Base-by-base conservation (phyloP, 2,888 invertebrate species). In the Ganaspis brasiliensis region DNA sequence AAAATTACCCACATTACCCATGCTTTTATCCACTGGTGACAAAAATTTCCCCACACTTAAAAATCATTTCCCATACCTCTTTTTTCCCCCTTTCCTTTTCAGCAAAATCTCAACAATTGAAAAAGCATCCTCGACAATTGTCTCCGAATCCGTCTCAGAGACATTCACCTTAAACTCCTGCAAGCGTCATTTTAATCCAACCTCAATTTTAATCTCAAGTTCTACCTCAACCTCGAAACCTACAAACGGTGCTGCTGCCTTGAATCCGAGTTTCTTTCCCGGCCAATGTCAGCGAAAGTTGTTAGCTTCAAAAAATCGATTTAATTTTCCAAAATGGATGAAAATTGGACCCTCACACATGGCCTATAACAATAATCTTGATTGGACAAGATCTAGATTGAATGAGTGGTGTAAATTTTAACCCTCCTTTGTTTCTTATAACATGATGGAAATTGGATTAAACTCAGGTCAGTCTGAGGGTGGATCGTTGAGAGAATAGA, bases 261-360 rank as follows among this genome's bases (percentile, higher is more conserved):
- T 67, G 67, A 67, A 67, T 67, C 24, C 45, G 67, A 67, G 40
- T 67, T 67, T 67, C 67, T 67, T 67, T 67, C 67, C 67, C 67
- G 67, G 67, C 67, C 67, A 67, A 67, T 67, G 67, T 67, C 67
- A 67, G 67, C 45, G 67, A 67, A 67, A 67, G 67, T 67, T 12
- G 45, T n/a, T 31, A n/a, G 14, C 24, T 21, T 21, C 45, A 52
- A 56, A 72, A 72, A 72, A 56, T 35, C 31, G 12, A 72, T 56
- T 72, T 19, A 52, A 55, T 72, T 55, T 31, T 21, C 16, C 24
- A 35, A 31, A 55, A 9, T n/a, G 14, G 12, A 19, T 24, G 16
- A 72, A 70, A 70, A 70, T 70, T 70, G 4, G n/a, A n/a, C n/a
- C n/a, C n/a, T n/a, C n/a, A n/a, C n/a, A n/a, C n/a, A n/a, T n/a